Conservation (phyloP, 1,140 invertebrate genomes). For the Conus ventricosus region DNA sequence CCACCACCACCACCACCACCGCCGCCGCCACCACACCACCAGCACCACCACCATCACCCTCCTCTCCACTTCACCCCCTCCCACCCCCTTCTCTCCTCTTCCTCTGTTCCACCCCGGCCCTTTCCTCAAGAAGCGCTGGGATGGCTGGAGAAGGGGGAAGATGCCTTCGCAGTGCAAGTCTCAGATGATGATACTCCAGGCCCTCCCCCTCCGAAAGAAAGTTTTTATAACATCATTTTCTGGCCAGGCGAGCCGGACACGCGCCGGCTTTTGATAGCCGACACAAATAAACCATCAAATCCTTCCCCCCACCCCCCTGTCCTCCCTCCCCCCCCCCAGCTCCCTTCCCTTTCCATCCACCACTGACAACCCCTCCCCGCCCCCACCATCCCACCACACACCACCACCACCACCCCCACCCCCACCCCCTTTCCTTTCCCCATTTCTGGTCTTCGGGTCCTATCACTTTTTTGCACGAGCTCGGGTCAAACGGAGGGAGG, state of each 20-base stretch:
- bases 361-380: neutral
- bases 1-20: no score
- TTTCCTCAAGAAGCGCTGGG: neutral
- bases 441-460: neutral
- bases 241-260: neutral
- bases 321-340: neutral
- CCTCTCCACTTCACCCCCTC: neutral
- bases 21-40: no score
- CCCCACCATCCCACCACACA: neutral
- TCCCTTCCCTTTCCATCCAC: neutral
- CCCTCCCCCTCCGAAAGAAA: neutral
- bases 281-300: constrained; percentile 45
- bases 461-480: constrained; percentile 41
- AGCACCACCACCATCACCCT: neutral
- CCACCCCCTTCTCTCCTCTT: neutral
- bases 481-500: constrained; percentile 25
- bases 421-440: no score
- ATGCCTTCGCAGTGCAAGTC: constrained; percentile 26
- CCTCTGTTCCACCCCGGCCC: neutral
- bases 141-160: neutral
- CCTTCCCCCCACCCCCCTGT: neutral
- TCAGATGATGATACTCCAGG: constrained; percentile 25
- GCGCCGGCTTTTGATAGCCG: constrained; percentile 37
- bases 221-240: constrained; percentile 32
- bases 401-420: neutral